phyloP scores from a whole-genome alignment of 1,140 invertebrate species.

The Galleria mellonella region DNA sequence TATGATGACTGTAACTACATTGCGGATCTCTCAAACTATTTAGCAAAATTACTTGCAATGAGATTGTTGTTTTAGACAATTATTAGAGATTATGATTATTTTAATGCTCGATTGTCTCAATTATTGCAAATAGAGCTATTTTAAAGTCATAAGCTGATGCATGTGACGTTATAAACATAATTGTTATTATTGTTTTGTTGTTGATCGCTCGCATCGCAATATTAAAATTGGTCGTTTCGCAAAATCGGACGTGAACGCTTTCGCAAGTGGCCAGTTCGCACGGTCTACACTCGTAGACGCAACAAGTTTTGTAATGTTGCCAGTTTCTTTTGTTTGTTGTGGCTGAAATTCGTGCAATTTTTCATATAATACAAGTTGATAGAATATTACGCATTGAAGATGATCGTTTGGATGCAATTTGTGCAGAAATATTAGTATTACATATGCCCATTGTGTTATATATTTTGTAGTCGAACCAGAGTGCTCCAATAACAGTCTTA shows the following conservation, averaged over 20 bases:
- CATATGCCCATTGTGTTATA: background rate
- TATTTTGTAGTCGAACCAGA: background rate
- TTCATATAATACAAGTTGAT: background rate
- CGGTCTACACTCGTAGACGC: conserved; percentile 20
- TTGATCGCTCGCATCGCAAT: background rate
- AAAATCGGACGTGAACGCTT: conserved; percentile 32
- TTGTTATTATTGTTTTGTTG: background rate
- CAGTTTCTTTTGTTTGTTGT: conserved; percentile 28
- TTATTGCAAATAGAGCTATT: too few species aligned
- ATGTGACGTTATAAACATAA: background rate
- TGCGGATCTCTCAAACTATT: background rate
- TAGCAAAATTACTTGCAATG: background rate
- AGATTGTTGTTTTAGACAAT: background rate
- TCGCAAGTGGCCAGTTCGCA: conserved; percentile 29
- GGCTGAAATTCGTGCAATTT: conserved; percentile 9
- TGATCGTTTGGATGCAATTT: background rate
- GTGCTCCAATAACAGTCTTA: background rate
- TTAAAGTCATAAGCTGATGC: too few species aligned
- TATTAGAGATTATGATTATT: background rate
- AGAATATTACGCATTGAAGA: background rate
- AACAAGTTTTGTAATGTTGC: conserved; percentile 37
- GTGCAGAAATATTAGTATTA: background rate
- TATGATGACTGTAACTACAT: too few species aligned
- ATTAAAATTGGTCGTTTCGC: conserved; percentile 25
- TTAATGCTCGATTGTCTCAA: too few species aligned